These are phyloP conservation scores for Hymenopus coronatus DNA, from an alignment of 2,888 invertebrate species.

Conservation along the genomic window DNA sequence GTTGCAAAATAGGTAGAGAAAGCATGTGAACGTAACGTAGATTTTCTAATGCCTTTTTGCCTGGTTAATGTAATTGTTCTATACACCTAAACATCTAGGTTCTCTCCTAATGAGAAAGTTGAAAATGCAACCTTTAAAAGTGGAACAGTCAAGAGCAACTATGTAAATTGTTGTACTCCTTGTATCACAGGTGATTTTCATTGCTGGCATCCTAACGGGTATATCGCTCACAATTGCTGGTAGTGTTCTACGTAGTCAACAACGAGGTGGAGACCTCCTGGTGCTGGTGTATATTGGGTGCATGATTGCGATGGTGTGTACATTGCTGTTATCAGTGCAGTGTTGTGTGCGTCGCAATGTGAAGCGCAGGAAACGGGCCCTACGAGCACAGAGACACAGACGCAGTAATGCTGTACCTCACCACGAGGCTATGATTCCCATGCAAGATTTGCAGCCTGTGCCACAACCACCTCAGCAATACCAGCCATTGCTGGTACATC, in stretches of 20 bases:
- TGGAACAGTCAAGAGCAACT: neutral
- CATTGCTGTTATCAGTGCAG: constrained; percentile 61
- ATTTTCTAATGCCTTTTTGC: too few species aligned
- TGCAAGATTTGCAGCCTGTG: constrained; percentile 14
- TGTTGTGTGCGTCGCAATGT: constrained; percentile 56
- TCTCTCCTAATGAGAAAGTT: neutral
- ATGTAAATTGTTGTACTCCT: neutral
- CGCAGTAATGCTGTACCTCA: neutral
- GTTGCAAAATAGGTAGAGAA: too few species aligned
- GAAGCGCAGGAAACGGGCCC: constrained; percentile 47
- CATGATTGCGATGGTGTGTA: constrained; percentile 61
- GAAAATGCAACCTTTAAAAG: neutral
- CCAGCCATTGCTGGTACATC: constrained; percentile 28
- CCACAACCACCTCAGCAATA: constrained; percentile 21
- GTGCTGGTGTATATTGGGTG: constrained; percentile 66
- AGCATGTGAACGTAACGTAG: too few species aligned
- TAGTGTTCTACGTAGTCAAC: constrained; percentile 59
- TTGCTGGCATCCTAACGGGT: constrained; percentile 63
- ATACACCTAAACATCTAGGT: too few species aligned
- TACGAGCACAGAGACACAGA: constrained; percentile 23
- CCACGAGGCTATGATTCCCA: constrained; percentile 11
- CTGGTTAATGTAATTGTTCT: too few species aligned
- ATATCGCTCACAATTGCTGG: constrained; percentile 65
- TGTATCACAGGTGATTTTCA: constrained; percentile 59
- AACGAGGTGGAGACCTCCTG: constrained; percentile 62